Percentiles rank a stretch among this genome's conserved stretches.
phyloP scores from a whole-genome alignment of 2,113 vertebrate genomes.

The Meriones unguiculatus region DNA sequence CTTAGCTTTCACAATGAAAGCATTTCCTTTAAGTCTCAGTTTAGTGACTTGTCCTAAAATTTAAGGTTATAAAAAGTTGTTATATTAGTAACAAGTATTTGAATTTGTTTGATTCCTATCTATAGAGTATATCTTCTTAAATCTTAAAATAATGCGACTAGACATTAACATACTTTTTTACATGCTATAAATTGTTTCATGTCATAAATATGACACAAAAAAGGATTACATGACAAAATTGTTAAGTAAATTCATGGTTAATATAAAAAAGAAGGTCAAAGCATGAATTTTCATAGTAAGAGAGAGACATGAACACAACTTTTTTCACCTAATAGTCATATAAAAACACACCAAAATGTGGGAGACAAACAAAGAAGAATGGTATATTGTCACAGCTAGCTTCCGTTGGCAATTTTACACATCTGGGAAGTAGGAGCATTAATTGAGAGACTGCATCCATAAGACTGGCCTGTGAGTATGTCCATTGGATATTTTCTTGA shows the following conservation, averaged over 20 bases:
- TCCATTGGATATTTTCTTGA: neutral
- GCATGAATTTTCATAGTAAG: neutral
- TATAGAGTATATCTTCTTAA: neutral
- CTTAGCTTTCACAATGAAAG: neutral
- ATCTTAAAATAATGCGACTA: neutral
- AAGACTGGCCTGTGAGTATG: neutral
- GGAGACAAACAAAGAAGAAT: neutral
- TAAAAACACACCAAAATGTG: neutral
- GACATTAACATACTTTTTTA: neutral
- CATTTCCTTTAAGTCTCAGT: neutral
- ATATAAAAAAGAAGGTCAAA: neutral
- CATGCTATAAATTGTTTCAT: neutral
- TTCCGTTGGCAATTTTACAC: neutral
- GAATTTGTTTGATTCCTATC: neutral
- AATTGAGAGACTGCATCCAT: neutral
- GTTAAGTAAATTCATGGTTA: neutral
- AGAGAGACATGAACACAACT: neutral
- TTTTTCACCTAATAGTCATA: neutral
- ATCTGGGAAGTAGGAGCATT: neutral
- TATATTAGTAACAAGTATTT: neutral
- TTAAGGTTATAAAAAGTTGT: neutral
- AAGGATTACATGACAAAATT: neutral
- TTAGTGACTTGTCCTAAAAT: neutral
- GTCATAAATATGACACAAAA: neutral
- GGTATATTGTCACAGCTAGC: neutral